Evolutionary conservation across 92 coral and sea anemone genomes (phyloP).

Genomic region (Bergia sp.): DNA sequence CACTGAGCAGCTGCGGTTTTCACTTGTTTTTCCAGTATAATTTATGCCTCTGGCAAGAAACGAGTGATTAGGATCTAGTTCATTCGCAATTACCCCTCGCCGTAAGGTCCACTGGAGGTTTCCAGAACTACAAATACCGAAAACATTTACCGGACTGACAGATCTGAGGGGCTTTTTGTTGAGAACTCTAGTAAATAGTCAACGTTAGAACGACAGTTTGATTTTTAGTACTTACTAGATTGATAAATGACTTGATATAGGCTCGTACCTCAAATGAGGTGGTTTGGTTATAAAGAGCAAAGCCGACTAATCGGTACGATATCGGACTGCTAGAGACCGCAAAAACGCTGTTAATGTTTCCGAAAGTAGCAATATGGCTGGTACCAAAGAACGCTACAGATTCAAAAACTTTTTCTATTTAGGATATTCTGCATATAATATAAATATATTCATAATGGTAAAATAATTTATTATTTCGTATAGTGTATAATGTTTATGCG

Average conservation of each 20-base stretch:
- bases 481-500: neutral
- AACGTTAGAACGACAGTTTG: neutral
- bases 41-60: constrained; percentile 17
- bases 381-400: neutral
- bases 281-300: neutral
- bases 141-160: too few species aligned
- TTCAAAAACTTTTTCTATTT: neutral
- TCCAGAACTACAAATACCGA: neutral
- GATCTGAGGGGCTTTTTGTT: neutral
- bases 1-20: neutral
- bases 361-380: neutral
- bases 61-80: neutral
- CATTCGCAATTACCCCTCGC: too few species aligned
- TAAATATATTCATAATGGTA: neutral
- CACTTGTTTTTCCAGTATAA: neutral
- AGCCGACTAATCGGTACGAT: neutral
- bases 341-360: neutral
- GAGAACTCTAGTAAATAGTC: neutral
- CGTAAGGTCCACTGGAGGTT: too few species aligned
- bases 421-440: neutral
- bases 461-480: neutral
- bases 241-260: too few species aligned
- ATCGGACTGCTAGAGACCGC: neutral
- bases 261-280: neutral
- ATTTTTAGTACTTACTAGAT: neutral